Conservation (phyloP, 2,797 vertebrate species). For the Chanos chanos region DNA sequence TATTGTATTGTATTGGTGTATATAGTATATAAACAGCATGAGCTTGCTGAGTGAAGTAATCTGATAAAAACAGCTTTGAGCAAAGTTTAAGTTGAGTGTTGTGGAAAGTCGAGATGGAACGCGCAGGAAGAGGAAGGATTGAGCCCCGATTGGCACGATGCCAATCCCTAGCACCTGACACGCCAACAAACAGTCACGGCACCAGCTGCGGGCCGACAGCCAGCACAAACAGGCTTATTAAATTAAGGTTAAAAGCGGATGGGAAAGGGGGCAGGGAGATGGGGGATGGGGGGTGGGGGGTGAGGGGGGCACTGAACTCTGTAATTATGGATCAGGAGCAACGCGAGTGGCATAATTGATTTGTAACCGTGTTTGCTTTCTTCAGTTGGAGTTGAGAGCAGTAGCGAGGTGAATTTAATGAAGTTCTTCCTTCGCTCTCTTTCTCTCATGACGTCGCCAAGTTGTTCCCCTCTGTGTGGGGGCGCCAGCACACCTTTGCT, state of each 20-base stretch:
- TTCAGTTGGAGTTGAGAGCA: conserved; percentile 53
- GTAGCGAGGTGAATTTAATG: too few relatives aligned
- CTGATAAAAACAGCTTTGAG: not conserved
- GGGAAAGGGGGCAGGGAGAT: too few relatives aligned
- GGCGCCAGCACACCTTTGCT: too few relatives aligned
- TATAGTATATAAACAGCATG: too few relatives aligned
- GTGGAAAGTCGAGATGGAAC: not conserved
- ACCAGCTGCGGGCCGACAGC: conserved; percentile 29
- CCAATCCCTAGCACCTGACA: conserved; percentile 1
- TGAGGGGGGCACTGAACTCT: conserved; percentile 46
- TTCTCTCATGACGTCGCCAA: too few relatives aligned
- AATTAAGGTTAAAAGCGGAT: conserved; percentile 61
- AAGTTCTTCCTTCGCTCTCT: too few relatives aligned
- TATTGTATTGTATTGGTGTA: too few relatives aligned
- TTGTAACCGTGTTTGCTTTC: conserved; percentile 67
- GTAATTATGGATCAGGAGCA: conserved; percentile 64
- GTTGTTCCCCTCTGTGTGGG: too few relatives aligned
- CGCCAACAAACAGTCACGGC: conserved; percentile 35
- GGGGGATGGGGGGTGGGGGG: too few relatives aligned
- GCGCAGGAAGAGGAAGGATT: not conserved
- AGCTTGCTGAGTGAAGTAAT: not conserved
- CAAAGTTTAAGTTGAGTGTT: not conserved
- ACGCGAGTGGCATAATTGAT: conserved; percentile 67
- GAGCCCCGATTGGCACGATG: not conserved
- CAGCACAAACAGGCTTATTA: conserved; percentile 59